These are phyloP conservation scores for Falco cherrug DNA, from an alignment of 2,797 vertebrate species.

Conservation along the genomic window DNA sequence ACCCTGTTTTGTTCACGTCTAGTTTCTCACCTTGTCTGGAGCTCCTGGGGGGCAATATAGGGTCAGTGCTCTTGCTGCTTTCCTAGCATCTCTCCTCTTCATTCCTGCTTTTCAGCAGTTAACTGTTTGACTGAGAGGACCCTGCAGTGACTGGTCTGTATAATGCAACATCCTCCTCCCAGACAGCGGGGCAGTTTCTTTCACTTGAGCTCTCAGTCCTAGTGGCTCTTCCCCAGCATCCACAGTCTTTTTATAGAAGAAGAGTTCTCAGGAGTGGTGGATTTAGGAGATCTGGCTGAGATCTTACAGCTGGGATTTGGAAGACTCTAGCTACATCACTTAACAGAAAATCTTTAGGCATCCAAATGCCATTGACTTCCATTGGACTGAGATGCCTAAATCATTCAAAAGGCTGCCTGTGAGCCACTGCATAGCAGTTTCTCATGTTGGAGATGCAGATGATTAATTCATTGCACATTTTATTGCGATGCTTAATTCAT, in stretches of 20 bases:
- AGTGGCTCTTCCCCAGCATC: neutral
- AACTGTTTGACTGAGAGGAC: neutral
- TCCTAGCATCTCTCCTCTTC: neutral
- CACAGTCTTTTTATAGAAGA: neutral
- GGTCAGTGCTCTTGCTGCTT: neutral
- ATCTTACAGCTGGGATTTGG: neutral
- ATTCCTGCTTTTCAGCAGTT: neutral
- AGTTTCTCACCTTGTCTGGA: neutral
- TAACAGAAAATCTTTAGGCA: neutral
- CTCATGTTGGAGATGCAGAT: constrained; percentile 8
- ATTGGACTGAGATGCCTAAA: neutral
- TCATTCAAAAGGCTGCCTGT: neutral
- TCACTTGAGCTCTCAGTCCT: neutral
- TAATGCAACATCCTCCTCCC: neutral
- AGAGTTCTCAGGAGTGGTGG: neutral
- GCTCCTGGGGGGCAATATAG: accelerated
- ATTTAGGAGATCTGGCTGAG: neutral
- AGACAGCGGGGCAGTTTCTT: accelerated
- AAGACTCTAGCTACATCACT: neutral
- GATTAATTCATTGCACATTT: constrained; percentile 51
- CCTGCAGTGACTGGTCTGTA: neutral
- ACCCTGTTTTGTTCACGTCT: neutral
- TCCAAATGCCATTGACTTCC: neutral
- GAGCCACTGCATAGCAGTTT: neutral
- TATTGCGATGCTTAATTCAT: neutral